Percentiles rank a stretch among this genome's conserved stretches.
These are phyloP conservation scores for Microctonus hyperodae DNA, from an alignment of 2,888 invertebrate species.

Conservation along the genomic window DNA sequence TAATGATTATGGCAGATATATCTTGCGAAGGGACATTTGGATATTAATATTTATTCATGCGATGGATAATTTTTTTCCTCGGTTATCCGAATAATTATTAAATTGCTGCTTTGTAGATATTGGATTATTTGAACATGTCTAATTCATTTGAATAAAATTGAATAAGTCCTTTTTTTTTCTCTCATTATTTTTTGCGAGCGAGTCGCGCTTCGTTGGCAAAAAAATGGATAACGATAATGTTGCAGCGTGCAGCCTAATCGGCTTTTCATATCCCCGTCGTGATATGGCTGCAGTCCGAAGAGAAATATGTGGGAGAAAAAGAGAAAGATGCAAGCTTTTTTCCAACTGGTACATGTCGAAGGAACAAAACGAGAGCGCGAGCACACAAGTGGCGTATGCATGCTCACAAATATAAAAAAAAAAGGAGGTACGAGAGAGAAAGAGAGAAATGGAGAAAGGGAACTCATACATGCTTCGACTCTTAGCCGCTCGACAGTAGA, in stretches of 20 bases:
- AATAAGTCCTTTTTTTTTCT: neutral
- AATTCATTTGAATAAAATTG: neutral
- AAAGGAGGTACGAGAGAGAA: neutral
- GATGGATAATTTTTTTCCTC: no score
- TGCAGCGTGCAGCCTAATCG: conserved; percentile 52
- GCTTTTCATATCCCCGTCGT: conserved; percentile 57
- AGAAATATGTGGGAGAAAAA: neutral
- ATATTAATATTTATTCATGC: no score
- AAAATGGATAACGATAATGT: conserved; percentile 57
- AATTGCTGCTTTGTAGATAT: no score
- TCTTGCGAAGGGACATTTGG: neutral
- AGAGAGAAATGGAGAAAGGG: conserved; percentile 7
- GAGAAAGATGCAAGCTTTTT: neutral
- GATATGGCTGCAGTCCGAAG: conserved; percentile 38
- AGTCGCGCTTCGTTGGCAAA: neutral
- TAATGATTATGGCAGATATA: neutral
- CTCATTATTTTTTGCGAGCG: neutral
- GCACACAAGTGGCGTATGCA: neutral
- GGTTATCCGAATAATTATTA: no score
- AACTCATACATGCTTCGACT: conserved; percentile 26
- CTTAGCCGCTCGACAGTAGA: conserved; percentile 36
- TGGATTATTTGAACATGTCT: no score
- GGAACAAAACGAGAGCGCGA: conserved; percentile 9
- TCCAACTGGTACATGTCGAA: neutral
- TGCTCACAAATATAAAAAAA: conserved; percentile 33